Evolutionary conservation across 2,797 vertebrate species (phyloP), one percentile per base, ranked within the genome.

Genomic region (Hoplostethus atlanticus): DNA sequence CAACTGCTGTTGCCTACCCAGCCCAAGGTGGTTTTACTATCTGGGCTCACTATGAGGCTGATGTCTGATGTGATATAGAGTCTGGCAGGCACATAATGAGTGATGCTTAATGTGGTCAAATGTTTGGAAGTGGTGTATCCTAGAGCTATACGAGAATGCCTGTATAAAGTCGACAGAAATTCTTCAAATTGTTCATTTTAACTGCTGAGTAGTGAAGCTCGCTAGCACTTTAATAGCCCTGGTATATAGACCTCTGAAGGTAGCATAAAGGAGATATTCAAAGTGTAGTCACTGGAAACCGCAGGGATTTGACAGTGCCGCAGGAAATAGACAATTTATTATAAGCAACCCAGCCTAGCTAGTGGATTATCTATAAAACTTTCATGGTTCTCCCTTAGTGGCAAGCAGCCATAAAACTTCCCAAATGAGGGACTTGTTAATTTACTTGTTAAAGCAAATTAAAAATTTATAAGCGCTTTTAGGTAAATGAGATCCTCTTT

Each of bases 401-500:
- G 96, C 96, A 95, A 95, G 95, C 94, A 93, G 94, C 96, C 96
- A 96, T 98, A 98, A 98, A 99, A 98, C 96, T 97, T 98, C 96
- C 96, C 96, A 97, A 98, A 98, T 98, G 96, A 98, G 98, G 96
- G 97, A 98, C 97, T 98, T 98, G 98, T 99, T 99, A 98, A 98
- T 99, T 99, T 98, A 98, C 97, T 99, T 99, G 98, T 98, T 99
- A 98, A 98, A 98, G 97, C 97, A 98, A 98, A 99, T 99, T 98
- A 99, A 99, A 98, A 97, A 98, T 98, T 96, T 98, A 98, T 97
- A 97, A 98, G 96, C 85, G 96, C 97, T 99, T 98, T 99, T 98
- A 98, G 97, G 97, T 98, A 98, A 99, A 99, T 98, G 96, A 98
- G 97, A 97, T 98, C 96, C 95, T 97, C 96, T 97, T 97, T 98